phyloP scores from a whole-genome alignment of 2,113 vertebrate genomes.

The Setophaga coronata region DNA sequence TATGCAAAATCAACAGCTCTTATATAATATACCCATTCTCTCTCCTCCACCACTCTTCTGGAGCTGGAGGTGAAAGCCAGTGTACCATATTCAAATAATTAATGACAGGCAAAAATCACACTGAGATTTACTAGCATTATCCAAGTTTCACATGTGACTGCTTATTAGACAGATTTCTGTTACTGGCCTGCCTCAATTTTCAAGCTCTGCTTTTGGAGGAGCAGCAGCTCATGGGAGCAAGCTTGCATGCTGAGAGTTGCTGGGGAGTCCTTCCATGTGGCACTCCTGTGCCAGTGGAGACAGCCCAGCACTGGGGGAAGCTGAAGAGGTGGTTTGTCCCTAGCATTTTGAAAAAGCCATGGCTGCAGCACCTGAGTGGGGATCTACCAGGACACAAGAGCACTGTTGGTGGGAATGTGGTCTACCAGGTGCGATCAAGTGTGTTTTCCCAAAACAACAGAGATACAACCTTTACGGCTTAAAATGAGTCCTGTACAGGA shows the following conservation, averaged over 20 bases:
- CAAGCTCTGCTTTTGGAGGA: not conserved
- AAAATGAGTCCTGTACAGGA: not conserved
- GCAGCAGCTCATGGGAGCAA: not conserved
- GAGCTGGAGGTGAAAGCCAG: not conserved
- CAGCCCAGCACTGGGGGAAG: not conserved
- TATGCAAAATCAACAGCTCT: not conserved
- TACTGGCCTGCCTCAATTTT: not conserved
- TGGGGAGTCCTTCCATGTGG: not conserved
- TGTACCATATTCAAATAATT: not conserved
- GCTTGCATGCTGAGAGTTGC: not conserved
- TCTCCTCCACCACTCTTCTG: not conserved
- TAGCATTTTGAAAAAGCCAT: not conserved
- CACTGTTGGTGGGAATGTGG: not conserved
- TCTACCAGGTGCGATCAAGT: not conserved
- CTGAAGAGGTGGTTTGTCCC: not conserved
- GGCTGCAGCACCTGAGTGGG: not conserved
- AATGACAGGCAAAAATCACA: not conserved
- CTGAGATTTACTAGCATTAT: not conserved
- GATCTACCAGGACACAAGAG: not conserved
- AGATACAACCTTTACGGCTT: slow-evolving; percentile 7
- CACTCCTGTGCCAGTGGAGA: not conserved
- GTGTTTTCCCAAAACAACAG: not conserved
- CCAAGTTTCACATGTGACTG: not conserved
- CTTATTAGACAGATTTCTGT: not conserved
- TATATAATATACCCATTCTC: not conserved